A percentile compares a stretch with the other conserved stretches of the same genome.
Evolutionary conservation across 2,113 vertebrate genomes (phyloP).

Genomic region (Burhinus bistriatus): DNA sequence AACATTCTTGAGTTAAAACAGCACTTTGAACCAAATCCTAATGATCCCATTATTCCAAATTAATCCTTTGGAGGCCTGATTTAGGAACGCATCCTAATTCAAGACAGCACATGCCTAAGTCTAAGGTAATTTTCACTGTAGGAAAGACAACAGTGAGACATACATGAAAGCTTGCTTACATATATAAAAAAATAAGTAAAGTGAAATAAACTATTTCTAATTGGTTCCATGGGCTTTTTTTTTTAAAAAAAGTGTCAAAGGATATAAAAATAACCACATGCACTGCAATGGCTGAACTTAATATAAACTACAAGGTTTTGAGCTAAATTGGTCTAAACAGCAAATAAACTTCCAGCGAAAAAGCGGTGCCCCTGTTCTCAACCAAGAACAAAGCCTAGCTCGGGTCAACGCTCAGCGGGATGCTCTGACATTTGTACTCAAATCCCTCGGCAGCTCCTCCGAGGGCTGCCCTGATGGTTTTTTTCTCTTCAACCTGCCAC

Average conservation of each 20-base stretch:
- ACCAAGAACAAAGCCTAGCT: background rate
- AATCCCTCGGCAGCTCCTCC: conserved; percentile 14
- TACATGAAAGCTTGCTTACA: background rate
- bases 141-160: conserved; percentile 50
- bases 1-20: conserved; percentile 16
- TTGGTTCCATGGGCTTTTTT: background rate
- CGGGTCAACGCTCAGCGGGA: background rate
- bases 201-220: conserved; percentile 14
- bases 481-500: background rate
- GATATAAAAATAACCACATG: conserved; percentile 3
- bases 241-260: background rate
- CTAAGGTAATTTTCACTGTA: conserved; percentile 55
- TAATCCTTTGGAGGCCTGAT: conserved; percentile 45
- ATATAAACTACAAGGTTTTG: conserved; percentile 1
- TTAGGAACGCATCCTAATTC: conserved; percentile 37
- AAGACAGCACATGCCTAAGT: conserved; percentile 16
- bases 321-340: conserved; percentile 3
- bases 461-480: background rate
- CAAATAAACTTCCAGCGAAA: conserved; percentile 18
- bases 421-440: background rate
- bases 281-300: background rate
- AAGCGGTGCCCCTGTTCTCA: conserved; percentile 4
- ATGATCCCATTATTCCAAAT: conserved; percentile 43
- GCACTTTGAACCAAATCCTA: conserved; percentile 16
- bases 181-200: background rate